A percentile compares a stretch with the other conserved stretches of the same genome.
phyloP scores from a whole-genome alignment of 1,140 invertebrate species.

The Frieseomelitta varia region DNA sequence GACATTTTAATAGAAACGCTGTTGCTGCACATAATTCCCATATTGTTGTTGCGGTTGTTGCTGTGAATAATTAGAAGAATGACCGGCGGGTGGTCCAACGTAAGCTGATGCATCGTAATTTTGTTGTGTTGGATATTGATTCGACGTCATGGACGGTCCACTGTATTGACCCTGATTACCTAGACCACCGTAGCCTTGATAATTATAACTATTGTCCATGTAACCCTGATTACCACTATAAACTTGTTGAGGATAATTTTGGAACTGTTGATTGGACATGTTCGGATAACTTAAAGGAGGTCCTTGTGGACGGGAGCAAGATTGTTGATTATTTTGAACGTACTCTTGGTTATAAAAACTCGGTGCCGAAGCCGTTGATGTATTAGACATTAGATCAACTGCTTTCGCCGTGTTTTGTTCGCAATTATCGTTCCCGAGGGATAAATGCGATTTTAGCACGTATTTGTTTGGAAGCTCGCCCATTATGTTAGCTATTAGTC shows the following conservation, averaged over 20 bases:
- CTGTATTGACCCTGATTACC: slow-evolving; percentile 64
- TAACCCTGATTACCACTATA: slow-evolving; percentile 68
- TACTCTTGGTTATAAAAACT: slow-evolving; percentile 62
- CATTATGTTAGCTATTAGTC: slow-evolving; percentile 86
- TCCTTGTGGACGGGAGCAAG: slow-evolving; percentile 52
- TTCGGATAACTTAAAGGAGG: slow-evolving; percentile 61
- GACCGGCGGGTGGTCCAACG: slow-evolving; percentile 42
- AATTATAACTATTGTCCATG: slow-evolving; percentile 76
- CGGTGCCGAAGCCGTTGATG: slow-evolving; percentile 24
- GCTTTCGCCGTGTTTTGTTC: slow-evolving; percentile 25
- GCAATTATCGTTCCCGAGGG: slow-evolving; percentile 28
- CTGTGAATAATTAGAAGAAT: slow-evolving; percentile 68
- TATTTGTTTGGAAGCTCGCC: slow-evolving; percentile 82
- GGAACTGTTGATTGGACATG: slow-evolving; percentile 58
- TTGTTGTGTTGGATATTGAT: slow-evolving; percentile 66
- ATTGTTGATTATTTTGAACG: slow-evolving; percentile 41
- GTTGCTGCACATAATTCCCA: slow-evolving; percentile 75
- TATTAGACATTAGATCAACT: slow-evolving; percentile 37
- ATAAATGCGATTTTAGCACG: slow-evolving; percentile 69
- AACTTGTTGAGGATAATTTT: slow-evolving; percentile 61
- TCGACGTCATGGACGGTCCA: slow-evolving; percentile 54
- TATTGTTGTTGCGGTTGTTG: slow-evolving; percentile 73
- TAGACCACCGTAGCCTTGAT: slow-evolving; percentile 66
- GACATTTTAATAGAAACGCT: slow-evolving; percentile 71
- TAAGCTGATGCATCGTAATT: slow-evolving; percentile 67